A percentile compares a stretch with the other conserved stretches of the same genome.
These are phyloP conservation scores for Pseudorasbora parva DNA, from an alignment of 2,113 vertebrate genomes.

Conservation along the genomic window DNA sequence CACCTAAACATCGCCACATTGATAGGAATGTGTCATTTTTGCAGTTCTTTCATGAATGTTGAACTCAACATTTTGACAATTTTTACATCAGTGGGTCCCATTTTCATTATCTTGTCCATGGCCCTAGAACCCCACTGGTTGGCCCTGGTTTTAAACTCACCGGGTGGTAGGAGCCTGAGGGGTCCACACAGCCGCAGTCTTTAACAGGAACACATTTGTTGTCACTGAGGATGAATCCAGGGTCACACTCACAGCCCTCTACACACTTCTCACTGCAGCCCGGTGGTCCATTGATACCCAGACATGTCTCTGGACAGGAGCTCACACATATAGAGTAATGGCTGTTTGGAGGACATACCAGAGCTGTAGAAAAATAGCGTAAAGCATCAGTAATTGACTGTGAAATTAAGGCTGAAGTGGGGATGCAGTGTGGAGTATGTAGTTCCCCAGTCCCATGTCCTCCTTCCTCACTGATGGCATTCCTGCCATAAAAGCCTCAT, in stretches of 20 bases:
- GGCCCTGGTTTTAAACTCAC: slow-evolving; percentile 61
- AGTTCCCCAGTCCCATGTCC: background rate
- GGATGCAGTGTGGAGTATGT: background rate
- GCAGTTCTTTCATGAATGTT: background rate
- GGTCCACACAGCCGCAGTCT: slow-evolving; percentile 77
- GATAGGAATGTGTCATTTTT: background rate
- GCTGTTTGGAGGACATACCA: slow-evolving; percentile 79
- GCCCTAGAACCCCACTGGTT: background rate
- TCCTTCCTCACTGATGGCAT: background rate
- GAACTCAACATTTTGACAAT: background rate
- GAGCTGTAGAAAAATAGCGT: slow-evolving; percentile 62
- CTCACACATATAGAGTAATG: slow-evolving; percentile 78
- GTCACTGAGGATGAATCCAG: slow-evolving; percentile 77
- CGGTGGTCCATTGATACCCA: slow-evolving; percentile 59
- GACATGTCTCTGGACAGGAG: slow-evolving; percentile 75
- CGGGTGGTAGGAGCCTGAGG: slow-evolving; percentile 71
- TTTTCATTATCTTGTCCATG: background rate
- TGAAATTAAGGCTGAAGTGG: background rate
- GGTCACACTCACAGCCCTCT: slow-evolving; percentile 78
- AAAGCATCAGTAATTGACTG: slow-evolving; percentile 4
- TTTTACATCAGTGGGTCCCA: background rate
- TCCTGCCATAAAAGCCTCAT: background rate
- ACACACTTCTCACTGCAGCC: slow-evolving; percentile 73
- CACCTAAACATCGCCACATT: slow-evolving; percentile 53
- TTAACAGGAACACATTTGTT: slow-evolving; percentile 71